These are phyloP conservation scores for Oreochromis aureus DNA, from an alignment of 2,113 vertebrate species.

Conservation along the genomic window DNA sequence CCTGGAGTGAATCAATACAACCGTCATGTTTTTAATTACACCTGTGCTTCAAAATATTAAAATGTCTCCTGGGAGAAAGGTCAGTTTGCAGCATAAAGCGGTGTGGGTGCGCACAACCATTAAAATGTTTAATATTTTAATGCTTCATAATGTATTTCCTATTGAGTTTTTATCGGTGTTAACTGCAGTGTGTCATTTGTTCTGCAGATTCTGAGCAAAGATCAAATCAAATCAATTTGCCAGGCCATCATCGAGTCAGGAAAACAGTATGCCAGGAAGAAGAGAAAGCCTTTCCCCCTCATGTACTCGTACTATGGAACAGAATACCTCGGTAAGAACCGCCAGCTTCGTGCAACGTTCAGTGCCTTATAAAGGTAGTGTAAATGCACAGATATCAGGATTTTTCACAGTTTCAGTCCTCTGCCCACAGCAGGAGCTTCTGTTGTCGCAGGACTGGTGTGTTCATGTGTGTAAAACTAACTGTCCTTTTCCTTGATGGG, in stretches of 20 bases:
- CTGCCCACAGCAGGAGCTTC: neutral
- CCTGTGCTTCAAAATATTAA: neutral
- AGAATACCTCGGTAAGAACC: slow-evolving; percentile 83
- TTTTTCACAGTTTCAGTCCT: neutral
- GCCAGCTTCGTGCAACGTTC: neutral
- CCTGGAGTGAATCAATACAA: neutral
- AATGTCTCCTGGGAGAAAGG: neutral
- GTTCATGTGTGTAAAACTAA: slow-evolving; percentile 31
- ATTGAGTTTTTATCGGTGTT: neutral
- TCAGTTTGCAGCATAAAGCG: neutral
- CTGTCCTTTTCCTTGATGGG: slow-evolving; percentile 46
- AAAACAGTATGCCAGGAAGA: slow-evolving; percentile 82
- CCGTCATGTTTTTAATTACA: neutral
- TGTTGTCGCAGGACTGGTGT: neutral
- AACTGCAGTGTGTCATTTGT: neutral
- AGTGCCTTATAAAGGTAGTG: neutral
- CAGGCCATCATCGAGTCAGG: slow-evolving; percentile 86
- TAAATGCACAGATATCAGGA: neutral
- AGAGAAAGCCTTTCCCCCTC: slow-evolving; percentile 83
- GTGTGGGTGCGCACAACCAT: neutral
- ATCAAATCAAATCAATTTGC: slow-evolving; percentile 85
- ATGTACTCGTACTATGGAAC: slow-evolving; percentile 90
- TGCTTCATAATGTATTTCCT: neutral
- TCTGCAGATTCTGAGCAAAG: slow-evolving; percentile 79
- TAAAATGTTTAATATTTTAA: neutral